Percentiles rank a stretch among this genome's conserved stretches.
Evolutionary conservation across 2,888 invertebrate genomes (phyloP).

Genomic region (Ommatoiulus sabulosus): DNA sequence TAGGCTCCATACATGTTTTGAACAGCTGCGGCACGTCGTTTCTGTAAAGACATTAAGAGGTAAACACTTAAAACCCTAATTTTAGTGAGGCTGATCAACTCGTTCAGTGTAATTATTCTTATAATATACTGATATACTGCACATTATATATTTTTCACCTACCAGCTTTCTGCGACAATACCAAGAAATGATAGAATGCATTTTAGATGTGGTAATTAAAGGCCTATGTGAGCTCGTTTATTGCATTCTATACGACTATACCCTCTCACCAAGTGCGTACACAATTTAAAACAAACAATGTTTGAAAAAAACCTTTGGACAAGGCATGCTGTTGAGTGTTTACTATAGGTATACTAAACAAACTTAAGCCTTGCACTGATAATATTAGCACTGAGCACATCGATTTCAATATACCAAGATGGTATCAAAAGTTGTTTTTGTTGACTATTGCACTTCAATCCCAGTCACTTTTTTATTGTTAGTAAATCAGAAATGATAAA

Average conservation of each 20-base stretch:
- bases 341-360: neutral
- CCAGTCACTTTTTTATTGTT: neutral
- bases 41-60: neutral
- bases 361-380: neutral
- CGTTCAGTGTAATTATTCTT: no score
- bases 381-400: neutral
- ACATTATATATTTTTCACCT: neutral
- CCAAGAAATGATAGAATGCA: conserved; percentile 53
- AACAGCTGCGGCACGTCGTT: neutral
- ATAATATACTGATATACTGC: neutral
- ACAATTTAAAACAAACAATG: neutral
- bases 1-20: conserved; percentile 57
- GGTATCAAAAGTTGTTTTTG: conserved; percentile 20
- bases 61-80: neutral
- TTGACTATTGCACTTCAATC: neutral
- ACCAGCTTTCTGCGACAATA: conserved; percentile 50
- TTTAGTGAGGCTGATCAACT: no score
- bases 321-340: neutral
- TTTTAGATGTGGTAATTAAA: neutral
- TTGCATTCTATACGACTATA: neutral
- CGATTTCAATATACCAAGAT: neutral
- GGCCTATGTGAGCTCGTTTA: neutral
- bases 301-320: neutral
- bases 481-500: neutral
- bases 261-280: neutral